Evolutionary conservation across 2,888 invertebrate genomes (phyloP).

Genomic region (Cloeon dipterum): DNA sequence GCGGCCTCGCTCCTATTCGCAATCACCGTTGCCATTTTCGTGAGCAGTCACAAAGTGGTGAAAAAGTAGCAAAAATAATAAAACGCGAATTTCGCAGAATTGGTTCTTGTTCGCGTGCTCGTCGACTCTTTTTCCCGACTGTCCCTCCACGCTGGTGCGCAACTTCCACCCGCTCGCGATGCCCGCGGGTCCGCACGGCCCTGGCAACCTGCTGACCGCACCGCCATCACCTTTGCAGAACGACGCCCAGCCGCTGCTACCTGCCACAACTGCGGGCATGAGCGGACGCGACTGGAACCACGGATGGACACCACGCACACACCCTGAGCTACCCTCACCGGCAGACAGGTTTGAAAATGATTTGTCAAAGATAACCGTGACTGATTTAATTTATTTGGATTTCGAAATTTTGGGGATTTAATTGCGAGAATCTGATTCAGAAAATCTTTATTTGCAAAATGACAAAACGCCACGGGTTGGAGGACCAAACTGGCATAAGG

Average conservation of each 20-base stretch:
- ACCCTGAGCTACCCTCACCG: background rate
- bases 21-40: background rate
- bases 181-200: background rate
- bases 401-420: too few relatives aligned
- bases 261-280: background rate
- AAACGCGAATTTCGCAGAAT: background rate
- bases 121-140: background rate
- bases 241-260: background rate
- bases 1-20: background rate
- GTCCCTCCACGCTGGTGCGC: background rate
- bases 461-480: too few relatives aligned
- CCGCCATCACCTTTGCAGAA: background rate
- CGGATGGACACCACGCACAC: background rate
- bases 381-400: too few relatives aligned
- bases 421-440: too few relatives aligned
- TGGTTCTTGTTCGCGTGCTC: constrained; percentile 1
- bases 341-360: background rate
- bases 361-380: too few relatives aligned
- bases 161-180: background rate
- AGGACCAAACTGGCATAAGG: too few relatives aligned
- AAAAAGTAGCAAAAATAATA: too few relatives aligned
- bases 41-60: background rate
- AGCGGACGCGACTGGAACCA: background rate
- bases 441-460: too few relatives aligned
- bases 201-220: background rate